Percentiles rank a stretch among this genome's conserved stretches.
These are phyloP conservation scores for human (Homo sapiens) DNA, from an alignment of 2,113 vertebrate genomes.

Conservation along the genomic window GRCh38 chr3:65636001-65636500, in stretches of 20 bases:
- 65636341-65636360: slow-evolving; percentile 70
- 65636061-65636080: background rate
- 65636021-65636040: background rate
- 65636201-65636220: background rate
- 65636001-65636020: background rate
- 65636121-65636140: no score
- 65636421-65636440: slow-evolving; percentile 80
- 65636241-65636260: background rate
- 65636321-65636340: slow-evolving; percentile 34
- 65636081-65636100: slow-evolving; percentile 58
- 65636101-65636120: background rate
- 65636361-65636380: slow-evolving; percentile 70
- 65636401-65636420: slow-evolving; percentile 71
- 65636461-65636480: slow-evolving; percentile 83
- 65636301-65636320: background rate
- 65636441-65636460: slow-evolving; percentile 85
- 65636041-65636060: background rate
- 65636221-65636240: background rate
- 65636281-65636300: background rate
- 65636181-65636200: background rate
- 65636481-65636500: slow-evolving; percentile 85
- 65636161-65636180: background rate
- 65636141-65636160: background rate
- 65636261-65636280: background rate
- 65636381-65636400: slow-evolving; percentile 71